Evolutionary conservation across 2,888 invertebrate species (phyloP).

Genomic region (Epistrophe grossulariae): DNA sequence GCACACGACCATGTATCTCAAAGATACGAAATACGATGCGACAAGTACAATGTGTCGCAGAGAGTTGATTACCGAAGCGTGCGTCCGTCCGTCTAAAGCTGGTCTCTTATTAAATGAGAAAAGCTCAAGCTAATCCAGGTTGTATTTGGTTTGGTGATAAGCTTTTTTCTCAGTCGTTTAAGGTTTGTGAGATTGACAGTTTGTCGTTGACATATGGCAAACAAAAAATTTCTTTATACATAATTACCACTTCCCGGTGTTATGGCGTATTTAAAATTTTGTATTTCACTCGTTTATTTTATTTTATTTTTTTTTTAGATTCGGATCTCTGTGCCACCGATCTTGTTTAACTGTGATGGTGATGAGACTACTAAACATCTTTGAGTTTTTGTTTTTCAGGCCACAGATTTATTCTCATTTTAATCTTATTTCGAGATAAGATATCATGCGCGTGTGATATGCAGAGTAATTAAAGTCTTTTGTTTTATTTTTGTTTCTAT

Average conservation of each 20-base stretch:
- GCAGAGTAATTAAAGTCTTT: conserved; percentile 11
- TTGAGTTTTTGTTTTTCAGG: conserved; percentile 33
- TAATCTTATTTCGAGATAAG: conserved; percentile 58
- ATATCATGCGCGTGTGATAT: conserved; percentile 41
- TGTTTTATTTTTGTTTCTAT: neutral
- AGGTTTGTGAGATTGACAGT: conserved; percentile 58
- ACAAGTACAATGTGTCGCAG: conserved; percentile 1
- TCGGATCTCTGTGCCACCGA: conserved; percentile 14
- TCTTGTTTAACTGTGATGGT: conserved; percentile 30
- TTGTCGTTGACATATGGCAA: conserved; percentile 58
- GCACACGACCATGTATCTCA: conserved; percentile 64
- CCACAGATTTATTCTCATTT: conserved; percentile 35
- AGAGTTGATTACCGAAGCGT: conserved; percentile 43
- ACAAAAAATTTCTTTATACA: conserved; percentile 1
- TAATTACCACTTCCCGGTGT: conserved; percentile 48
- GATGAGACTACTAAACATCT: conserved; percentile 35
- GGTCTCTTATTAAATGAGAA: conserved; percentile 42
- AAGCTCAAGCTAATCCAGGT: conserved; percentile 59
- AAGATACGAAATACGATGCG: conserved; percentile 60
- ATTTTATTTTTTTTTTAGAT: neutral
- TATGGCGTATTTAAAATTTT: conserved; percentile 36
- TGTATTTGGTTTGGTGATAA: conserved; percentile 48
- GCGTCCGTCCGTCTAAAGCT: conserved; percentile 47
- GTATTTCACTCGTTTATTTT: conserved; percentile 18
- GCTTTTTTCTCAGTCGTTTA: conserved; percentile 64